These are phyloP conservation scores for Dromius quadrimaculatus DNA, from an alignment of 2,888 invertebrate species.

Conservation along the genomic window DNA sequence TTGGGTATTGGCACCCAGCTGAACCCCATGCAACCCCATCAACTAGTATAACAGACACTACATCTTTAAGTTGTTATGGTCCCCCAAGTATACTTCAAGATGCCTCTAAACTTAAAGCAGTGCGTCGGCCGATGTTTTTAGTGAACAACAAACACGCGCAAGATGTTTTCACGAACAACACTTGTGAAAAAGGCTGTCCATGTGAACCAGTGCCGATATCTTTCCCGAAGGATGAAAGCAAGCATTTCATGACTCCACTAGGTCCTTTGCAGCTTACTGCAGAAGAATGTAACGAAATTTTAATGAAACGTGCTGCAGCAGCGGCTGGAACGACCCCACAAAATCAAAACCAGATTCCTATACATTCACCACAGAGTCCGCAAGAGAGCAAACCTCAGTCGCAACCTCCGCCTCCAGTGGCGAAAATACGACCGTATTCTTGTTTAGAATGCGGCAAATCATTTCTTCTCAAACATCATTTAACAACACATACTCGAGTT, in stretches of 20 bases:
- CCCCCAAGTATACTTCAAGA: constrained; percentile 55
- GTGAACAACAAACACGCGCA: constrained; percentile 57
- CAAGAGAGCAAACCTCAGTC: constrained; percentile 61
- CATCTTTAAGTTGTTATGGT: constrained; percentile 52
- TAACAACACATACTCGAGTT: constrained; percentile 85
- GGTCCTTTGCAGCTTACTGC: constrained; percentile 81
- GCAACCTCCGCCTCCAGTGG: constrained; percentile 50
- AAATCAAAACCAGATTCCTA: constrained; percentile 66
- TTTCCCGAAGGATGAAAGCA: constrained; percentile 57
- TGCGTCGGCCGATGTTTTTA: constrained; percentile 56
- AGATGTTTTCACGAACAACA: constrained; percentile 56
- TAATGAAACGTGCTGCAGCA: constrained; percentile 81
- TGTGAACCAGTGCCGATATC: constrained; percentile 43
- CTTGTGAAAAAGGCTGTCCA: constrained; percentile 46
- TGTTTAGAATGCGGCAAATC: constrained; percentile 88
- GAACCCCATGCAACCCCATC: constrained; percentile 55
- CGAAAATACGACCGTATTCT: constrained; percentile 83
- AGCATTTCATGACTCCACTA: constrained; percentile 79
- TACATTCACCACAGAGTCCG: constrained; percentile 67
- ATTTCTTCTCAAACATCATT: constrained; percentile 85
- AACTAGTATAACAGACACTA: constrained; percentile 52
- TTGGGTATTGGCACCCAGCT: constrained; percentile 56
- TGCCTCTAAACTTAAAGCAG: constrained; percentile 54
- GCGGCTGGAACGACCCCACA: constrained; percentile 68
- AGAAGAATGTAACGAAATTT: constrained; percentile 83